Base-by-base conservation (phyloP, 2,797 vertebrate genomes). In the Chelonia mydas region DNA sequence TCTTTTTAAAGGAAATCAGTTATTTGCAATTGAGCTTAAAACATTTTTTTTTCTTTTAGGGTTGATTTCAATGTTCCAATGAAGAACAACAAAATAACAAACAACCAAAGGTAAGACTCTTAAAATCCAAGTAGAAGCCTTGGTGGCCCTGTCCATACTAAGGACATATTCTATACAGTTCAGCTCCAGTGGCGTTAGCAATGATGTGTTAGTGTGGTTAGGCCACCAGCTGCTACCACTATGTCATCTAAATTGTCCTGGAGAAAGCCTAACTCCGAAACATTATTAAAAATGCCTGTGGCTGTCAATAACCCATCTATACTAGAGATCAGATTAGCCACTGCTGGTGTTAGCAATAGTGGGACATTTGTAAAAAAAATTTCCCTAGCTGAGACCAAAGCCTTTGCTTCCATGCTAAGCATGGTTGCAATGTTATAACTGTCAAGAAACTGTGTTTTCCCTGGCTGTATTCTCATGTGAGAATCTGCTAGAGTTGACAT, bases 31-130 rank as follows among this genome's bases (percentile, higher is more conserved):
- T 87, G 53, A 61, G 41, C 54, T 91, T 89, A 72, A 28, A 28
- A 47, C 5, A 61, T 33, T 61, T 27, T 41, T 16, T 45, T 45
- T 10, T 54, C 54, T 97, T 98, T 84, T 96, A 99, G 99, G 97
- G 99, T 99, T 61, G 99, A 99, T 97, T 99, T 99, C 98, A 99
- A 99, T 55, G 99, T 99, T 93, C 99, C 99, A 27, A 99, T 99
- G 99, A 99, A 99, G 98, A 99, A 99, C 98, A 98, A 99, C 95
- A 95, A 99, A n/a, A 99, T 99, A 98, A 99, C 99, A 50, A 99
- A 99, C 98, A 99, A 99, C 98, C 99, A 99, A 98, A 99, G 99
- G 99, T 99, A 97, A 98, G 98, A 21, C 27, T 0, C 37, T 84
- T 82, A 81, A 65, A 53, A 74, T 55, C 33, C 41, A 77, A 9